Conservation (phyloP, 2,888 invertebrate genomes). For the Colletes collaris region DNA sequence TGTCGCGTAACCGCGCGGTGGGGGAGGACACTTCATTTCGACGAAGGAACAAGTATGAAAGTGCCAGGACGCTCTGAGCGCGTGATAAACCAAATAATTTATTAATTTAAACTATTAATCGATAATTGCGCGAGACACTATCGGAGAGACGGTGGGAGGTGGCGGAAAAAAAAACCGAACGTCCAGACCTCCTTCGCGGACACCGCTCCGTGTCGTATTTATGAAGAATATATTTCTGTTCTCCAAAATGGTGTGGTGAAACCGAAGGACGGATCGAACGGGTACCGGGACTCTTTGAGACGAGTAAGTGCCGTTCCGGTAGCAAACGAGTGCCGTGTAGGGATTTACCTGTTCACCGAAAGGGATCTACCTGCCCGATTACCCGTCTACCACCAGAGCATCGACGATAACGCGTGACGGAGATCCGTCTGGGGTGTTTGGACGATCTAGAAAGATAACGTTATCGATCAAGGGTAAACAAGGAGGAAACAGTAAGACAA, state of each 20-base stretch:
- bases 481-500: slow-evolving; percentile 19
- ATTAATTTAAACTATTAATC: slow-evolving; percentile 80
- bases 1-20: too few relatives aligned
- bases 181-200: neutral
- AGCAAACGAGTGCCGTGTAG: slow-evolving; percentile 38
- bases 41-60: slow-evolving; percentile 64
- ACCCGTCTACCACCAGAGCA: slow-evolving; percentile 52
- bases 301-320: slow-evolving; percentile 25
- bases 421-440: slow-evolving; percentile 34
- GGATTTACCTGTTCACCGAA: slow-evolving; percentile 50
- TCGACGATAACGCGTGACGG: slow-evolving; percentile 24
- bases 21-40: too few relatives aligned
- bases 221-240: neutral
- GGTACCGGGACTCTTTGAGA: slow-evolving; percentile 29
- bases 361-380: slow-evolving; percentile 40
- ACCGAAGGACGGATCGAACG: slow-evolving; percentile 11
- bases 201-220: neutral
- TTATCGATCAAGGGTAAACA: slow-evolving; percentile 2
- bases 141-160: slow-evolving; percentile 26
- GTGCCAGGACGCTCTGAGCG: slow-evolving; percentile 83
- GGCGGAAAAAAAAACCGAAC: slow-evolving; percentile 8
- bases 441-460: slow-evolving; percentile 21
- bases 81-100: slow-evolving; percentile 83
- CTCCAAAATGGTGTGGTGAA: slow-evolving; percentile 33
- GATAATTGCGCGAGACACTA: slow-evolving; percentile 63